These are phyloP conservation scores for Tiphia femorata DNA, from an alignment of 2,888 invertebrate genomes.

Conservation along the genomic window DNA sequence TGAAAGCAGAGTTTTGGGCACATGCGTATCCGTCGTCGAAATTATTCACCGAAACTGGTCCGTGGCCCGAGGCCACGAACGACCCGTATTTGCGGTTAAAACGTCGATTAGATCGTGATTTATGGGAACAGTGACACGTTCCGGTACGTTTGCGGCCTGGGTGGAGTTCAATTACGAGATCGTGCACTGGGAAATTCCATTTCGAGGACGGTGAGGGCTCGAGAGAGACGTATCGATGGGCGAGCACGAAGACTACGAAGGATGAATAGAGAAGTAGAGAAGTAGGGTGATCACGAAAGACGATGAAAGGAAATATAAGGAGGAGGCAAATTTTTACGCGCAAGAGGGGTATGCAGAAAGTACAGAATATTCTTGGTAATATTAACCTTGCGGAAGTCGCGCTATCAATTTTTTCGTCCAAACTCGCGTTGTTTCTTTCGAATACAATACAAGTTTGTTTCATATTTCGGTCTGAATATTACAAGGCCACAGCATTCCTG, in stretches of 20 bases:
- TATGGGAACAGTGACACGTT: constrained; percentile 27
- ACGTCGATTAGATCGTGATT: constrained; percentile 38
- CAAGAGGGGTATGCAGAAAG: no score
- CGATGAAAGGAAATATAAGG: no score
- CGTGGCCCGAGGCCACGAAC: background rate
- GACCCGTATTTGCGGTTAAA: constrained; percentile 31
- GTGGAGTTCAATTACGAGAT: constrained; percentile 22
- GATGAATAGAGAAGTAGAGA: no score
- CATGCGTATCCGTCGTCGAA: constrained; percentile 7
- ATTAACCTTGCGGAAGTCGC: no score
- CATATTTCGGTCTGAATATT: no score
- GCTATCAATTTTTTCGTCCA: no score
- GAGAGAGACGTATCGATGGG: background rate
- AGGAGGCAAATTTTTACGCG: no score
- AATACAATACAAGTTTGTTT: no score
- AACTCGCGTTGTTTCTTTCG: no score
- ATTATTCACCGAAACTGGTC: constrained; percentile 29
- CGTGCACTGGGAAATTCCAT: constrained; percentile 19
- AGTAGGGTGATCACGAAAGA: no score
- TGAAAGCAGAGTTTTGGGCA: background rate
- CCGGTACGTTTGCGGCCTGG: constrained; percentile 20
- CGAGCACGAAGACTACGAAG: background rate
- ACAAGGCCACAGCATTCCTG: no score
- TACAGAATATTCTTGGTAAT: no score
- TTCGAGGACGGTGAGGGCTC: background rate